phyloP scores from a whole-genome alignment of 2,797 vertebrate genomes.

The Enteromius afrohamiltoni region DNA sequence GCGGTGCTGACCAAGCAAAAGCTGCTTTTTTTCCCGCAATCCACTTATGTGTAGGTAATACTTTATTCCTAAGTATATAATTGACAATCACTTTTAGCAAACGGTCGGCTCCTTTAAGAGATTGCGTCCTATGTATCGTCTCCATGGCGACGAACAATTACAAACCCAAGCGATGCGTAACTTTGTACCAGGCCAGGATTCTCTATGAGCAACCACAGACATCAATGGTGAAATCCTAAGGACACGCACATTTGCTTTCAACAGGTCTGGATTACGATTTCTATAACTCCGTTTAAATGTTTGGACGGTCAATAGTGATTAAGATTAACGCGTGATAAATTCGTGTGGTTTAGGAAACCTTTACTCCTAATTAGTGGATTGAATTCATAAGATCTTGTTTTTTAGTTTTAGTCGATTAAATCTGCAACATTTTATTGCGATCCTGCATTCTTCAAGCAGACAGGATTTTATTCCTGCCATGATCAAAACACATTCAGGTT shows the following conservation, averaged over 20 bases:
- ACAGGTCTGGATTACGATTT: background rate
- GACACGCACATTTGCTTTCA: background rate
- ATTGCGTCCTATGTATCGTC: conserved; percentile 60
- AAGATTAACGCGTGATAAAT: background rate
- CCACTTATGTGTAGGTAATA: background rate
- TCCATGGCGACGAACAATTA: conserved; percentile 70
- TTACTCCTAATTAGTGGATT: background rate
- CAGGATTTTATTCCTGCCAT: conserved; percentile 17
- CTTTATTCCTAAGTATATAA: background rate
- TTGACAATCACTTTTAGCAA: background rate
- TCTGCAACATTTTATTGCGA: background rate
- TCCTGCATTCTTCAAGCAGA: background rate
- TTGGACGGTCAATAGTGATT: conserved; percentile 5
- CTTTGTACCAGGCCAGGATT: conserved; percentile 31
- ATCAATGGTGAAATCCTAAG: conserved; percentile 31
- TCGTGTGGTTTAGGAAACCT: background rate
- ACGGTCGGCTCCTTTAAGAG: conserved; percentile 74
- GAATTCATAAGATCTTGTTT: background rate
- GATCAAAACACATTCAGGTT: conserved; percentile 23
- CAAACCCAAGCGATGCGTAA: conserved; percentile 62
- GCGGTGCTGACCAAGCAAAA: background rate
- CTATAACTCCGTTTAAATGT: background rate
- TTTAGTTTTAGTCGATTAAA: background rate
- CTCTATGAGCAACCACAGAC: background rate
- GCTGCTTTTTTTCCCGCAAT: background rate